These are phyloP conservation scores for Otolemur garnettii DNA, from an alignment of 2,113 vertebrate species.

Conservation along the genomic window DNA sequence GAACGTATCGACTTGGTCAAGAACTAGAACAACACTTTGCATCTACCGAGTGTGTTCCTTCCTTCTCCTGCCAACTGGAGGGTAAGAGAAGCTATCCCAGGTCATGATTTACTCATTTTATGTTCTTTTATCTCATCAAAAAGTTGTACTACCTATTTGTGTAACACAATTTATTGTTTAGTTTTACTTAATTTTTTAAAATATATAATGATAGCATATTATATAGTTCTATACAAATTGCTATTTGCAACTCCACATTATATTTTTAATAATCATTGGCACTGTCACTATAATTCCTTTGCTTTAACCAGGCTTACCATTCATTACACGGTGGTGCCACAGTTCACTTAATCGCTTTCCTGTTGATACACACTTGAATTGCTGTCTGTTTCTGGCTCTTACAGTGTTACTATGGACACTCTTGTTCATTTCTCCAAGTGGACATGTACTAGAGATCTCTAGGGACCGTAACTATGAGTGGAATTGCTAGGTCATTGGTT, in stretches of 20 bases:
- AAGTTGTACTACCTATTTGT: neutral
- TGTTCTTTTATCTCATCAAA: neutral
- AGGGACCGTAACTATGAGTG: neutral
- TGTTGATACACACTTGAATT: neutral
- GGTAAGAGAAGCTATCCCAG: neutral
- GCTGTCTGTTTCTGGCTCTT: neutral
- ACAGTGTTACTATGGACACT: neutral
- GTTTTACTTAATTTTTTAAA: neutral
- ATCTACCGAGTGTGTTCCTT: too few relatives aligned
- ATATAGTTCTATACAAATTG: neutral
- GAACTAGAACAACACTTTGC: neutral
- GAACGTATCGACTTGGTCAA: neutral
- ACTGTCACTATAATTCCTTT: too few relatives aligned
- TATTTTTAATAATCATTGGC: neutral
- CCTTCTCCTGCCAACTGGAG: too few relatives aligned
- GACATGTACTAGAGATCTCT: neutral
- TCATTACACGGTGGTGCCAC: neutral
- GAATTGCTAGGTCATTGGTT: neutral
- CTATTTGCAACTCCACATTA: neutral
- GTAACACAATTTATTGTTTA: neutral
- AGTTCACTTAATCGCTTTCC: neutral
- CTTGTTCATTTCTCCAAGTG: neutral
- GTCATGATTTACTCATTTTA: neutral
- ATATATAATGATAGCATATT: neutral
- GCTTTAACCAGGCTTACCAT: neutral